Evolutionary conservation across 2,113 vertebrate genomes (phyloP), one percentile per base, ranked within the genome.

Genomic region (Paedocypris sp.): DNA sequence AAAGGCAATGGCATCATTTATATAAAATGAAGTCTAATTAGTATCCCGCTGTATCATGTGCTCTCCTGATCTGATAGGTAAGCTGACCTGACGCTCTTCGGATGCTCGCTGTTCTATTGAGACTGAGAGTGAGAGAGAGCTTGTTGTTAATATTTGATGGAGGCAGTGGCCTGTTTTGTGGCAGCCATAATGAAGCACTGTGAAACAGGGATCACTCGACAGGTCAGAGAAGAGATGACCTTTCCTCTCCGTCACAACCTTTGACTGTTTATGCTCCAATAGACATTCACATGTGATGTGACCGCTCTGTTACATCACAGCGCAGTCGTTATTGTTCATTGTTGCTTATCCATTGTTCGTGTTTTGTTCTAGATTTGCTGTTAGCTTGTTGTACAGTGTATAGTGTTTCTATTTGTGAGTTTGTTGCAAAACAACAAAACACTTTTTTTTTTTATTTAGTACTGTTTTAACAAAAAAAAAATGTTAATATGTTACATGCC

Each of bases 121-220:
- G 45, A 46, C 3, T 9, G 20, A 68, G 59, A 62, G 64, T 58
- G 61, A 38, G 29, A 18, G 33, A 43, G 15, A 39, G 11, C 10
- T 22, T 25, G 51, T 51, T 49, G 62, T 67, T 85, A 86, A 86
- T 80, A 74, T 80, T 86, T 83, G 33, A 83, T 65, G 25, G 53
- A 69, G 73, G 73, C 67, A 60, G 56, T 69, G 60, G 75, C 71
- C 66, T 71, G 74, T 81, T 79, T 72, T 80, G 66, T 38, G 36
- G 50, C 45, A 60, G 42, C 29, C 18, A 25, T 69, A 69, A 25
- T 43, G 43, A 56, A 45, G 43, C 67, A 53, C 28, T 60, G 57
- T 39, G 10, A 41, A 63, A 62, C 31, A 48, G 18, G 39, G 48
- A 28, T 51, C 38, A 51, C 7, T 41, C 8, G 35, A 25, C 11